phyloP scores from a whole-genome alignment of 2,113 vertebrate species.

The Marmota flaviventris region DNA sequence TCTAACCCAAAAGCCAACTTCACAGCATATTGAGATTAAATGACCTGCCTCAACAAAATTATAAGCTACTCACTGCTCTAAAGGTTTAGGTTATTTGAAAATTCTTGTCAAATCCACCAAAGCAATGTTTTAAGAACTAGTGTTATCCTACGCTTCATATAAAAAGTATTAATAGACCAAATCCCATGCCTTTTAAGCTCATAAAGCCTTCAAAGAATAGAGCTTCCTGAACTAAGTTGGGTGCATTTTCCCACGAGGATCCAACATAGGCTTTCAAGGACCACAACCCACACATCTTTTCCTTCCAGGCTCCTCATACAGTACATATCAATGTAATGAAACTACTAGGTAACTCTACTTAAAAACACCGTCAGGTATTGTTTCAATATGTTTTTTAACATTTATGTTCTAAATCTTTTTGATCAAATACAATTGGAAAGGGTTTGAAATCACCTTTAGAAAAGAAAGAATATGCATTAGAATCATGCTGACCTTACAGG shows the following conservation, averaged over 20 bases:
- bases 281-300: background rate
- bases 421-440: conserved; percentile 40
- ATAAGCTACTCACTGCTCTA: background rate
- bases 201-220: conserved; percentile 61
- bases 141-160: background rate
- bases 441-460: background rate
- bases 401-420: background rate
- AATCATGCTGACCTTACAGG: background rate
- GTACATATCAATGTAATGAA: background rate
- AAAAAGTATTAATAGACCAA: conserved; percentile 24
- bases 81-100: background rate
- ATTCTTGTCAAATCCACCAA: conserved; percentile 2
- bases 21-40: background rate
- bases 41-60: background rate
- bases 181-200: background rate
- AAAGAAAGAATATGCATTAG: background rate
- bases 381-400: conserved; percentile 33
- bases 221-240: background rate
- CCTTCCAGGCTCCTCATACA: background rate
- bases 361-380: conserved; percentile 27
- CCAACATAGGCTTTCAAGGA: background rate
- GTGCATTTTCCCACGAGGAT: background rate
- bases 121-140: conserved; percentile 33
- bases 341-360: conserved; percentile 9
- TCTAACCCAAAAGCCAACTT: background rate